Conservation (phyloP, 1,140 invertebrate species). For the Sitophilus oryzae region DNA sequence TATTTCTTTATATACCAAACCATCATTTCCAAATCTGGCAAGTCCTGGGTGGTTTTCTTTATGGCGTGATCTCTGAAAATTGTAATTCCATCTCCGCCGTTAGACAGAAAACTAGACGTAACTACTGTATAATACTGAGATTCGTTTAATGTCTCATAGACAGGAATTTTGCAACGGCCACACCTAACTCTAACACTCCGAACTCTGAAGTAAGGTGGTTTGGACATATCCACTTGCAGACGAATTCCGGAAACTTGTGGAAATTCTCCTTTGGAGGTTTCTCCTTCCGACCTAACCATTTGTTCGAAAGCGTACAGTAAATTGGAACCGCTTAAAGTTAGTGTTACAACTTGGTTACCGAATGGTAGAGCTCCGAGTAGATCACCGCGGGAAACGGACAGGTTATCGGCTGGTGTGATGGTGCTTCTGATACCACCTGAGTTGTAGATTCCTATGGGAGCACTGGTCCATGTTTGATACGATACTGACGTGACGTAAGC, state of each 20-base stretch:
- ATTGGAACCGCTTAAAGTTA: constrained; percentile 50
- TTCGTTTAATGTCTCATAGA: constrained; percentile 43
- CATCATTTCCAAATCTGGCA: constrained; percentile 45
- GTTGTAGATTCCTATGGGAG: constrained; percentile 68
- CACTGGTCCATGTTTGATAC: constrained; percentile 62
- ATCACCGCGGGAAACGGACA: constrained; percentile 50
- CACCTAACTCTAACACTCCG: constrained; percentile 49
- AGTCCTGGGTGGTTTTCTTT: constrained; percentile 38
- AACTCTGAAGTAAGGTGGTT: constrained; percentile 46
- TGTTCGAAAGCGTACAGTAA: constrained; percentile 50
- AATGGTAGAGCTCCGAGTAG: constrained; percentile 48
- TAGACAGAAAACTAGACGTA: constrained; percentile 45
- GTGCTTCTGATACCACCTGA: constrained; percentile 61
- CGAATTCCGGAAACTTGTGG: constrained; percentile 57
- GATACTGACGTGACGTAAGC: constrained; percentile 47
- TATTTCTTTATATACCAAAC: constrained; percentile 43
- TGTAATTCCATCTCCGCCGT: constrained; percentile 47
- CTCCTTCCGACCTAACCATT: constrained; percentile 47
- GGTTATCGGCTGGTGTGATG: constrained; percentile 51
- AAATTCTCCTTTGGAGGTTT: constrained; percentile 52
- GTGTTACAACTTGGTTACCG: constrained; percentile 48
- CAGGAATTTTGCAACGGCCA: constrained; percentile 47
- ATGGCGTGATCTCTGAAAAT: constrained; percentile 42
- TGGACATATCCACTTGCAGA: constrained; percentile 50
- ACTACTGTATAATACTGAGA: constrained; percentile 49